phyloP scores from a whole-genome alignment of 2,888 invertebrate genomes.

The Theodoxus fluviatilis region DNA sequence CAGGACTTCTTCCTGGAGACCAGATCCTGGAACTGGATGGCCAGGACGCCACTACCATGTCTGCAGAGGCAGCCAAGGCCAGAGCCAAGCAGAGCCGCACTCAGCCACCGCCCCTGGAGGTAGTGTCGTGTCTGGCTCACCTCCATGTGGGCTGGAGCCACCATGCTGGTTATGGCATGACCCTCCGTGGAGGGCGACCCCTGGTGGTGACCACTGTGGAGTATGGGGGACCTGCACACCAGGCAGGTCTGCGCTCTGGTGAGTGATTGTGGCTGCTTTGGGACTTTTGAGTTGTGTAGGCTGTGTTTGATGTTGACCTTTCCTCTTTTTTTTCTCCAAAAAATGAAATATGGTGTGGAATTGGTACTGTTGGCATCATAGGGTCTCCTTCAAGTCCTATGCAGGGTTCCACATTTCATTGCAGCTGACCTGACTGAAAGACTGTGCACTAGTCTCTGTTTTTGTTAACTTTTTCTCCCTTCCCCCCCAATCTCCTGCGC shows the following conservation, averaged over 20 bases:
- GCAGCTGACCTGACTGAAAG: too few species aligned
- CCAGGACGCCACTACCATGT: constrained; percentile 57
- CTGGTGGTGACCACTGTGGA: constrained; percentile 55
- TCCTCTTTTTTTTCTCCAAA: too few species aligned
- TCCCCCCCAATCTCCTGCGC: too few species aligned
- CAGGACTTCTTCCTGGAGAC: constrained; percentile 60
- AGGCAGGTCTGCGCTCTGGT: constrained; percentile 59
- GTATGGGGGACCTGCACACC: constrained; percentile 53
- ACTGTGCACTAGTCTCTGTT: too few species aligned
- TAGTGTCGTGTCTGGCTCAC: constrained; percentile 54
- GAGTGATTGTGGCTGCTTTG: constrained; percentile 16
- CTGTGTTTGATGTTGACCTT: too few species aligned
- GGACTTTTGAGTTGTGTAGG: too few species aligned
- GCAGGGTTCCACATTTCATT: too few species aligned
- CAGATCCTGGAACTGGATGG: constrained; percentile 61
- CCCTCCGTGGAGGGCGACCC: constrained; percentile 48
- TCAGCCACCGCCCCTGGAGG: constrained; percentile 59
- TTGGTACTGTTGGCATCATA: too few species aligned
- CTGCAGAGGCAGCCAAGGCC: constrained; percentile 50
- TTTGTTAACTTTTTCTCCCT: too few species aligned
- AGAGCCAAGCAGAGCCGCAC: constrained; percentile 48
- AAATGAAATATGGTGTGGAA: too few species aligned
- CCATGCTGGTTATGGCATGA: constrained; percentile 56
- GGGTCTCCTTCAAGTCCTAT: too few species aligned
- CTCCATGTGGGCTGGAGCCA: constrained; percentile 44